Base-by-base conservation (phyloP, 1,140 invertebrate genomes). In the Cyclargus thomasi region DNA sequence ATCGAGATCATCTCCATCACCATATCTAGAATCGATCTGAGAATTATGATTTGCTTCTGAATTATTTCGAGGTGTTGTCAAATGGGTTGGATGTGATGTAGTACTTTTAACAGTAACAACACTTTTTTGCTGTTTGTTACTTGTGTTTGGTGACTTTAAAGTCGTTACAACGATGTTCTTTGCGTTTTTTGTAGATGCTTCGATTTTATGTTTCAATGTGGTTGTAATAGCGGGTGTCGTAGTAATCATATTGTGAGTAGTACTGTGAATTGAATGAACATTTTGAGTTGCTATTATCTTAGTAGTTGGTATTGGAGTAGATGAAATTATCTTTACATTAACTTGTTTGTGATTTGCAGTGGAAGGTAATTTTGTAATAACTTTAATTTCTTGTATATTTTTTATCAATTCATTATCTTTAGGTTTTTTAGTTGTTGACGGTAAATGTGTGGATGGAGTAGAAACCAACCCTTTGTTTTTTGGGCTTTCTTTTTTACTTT, bases 391-490 rank as follows among this genome's bases (percentile, higher is more conserved):
- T 2, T 11, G 39, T 14, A 0, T 47, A 47, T 16, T 47, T 47
- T 47, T 47, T 47, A 11, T 47, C 29, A 29, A 29, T 16, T 2
- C 0, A 16, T 47, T 8, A 47, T 47, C 11, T 47, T 47, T 47
- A 47, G 11, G 14, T 47, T 47, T 47, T 14, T 0, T 47, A 16
- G 39, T 47, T 47, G 39, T 16, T 47, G 39, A 14, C 10, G 4
- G 11, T 16, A 16, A 47, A 47, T 8, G 39, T 16, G 39, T 16
- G 14, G 39, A 69, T 67, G 55, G 63, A 66, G 67, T 65, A 29
- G 0, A 7, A 0, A 29, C 8, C 5, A 5, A 7, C 1, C 8
- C 8, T 0, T 4, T 8, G 29, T 8, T 29, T 29, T 29, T 6
- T 29, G 8, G 29, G 29, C 29, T 29, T 29, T 0, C 5, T 29